Evolutionary conservation across 2,888 invertebrate species (phyloP).

Genomic region (Microdon myrmicae): DNA sequence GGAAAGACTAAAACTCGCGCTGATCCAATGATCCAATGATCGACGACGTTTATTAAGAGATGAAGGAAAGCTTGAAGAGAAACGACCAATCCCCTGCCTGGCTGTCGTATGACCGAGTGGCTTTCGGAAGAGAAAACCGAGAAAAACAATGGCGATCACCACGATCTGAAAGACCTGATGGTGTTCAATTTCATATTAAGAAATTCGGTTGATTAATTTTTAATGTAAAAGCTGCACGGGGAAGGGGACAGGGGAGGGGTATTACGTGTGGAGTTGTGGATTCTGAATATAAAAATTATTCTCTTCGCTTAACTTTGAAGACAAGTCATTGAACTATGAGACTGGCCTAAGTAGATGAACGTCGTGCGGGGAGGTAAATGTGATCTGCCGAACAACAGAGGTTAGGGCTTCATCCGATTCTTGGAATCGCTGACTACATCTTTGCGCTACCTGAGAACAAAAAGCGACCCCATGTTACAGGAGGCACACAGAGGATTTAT

Average conservation of each 20-base stretch:
- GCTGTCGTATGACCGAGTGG: not conserved
- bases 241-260: constrained; percentile 23
- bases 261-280: constrained; percentile 12
- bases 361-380: too few species aligned
- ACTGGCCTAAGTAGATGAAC: too few species aligned
- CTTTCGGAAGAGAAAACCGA: constrained; percentile 14
- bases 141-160: constrained; percentile 9
- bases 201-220: constrained; percentile 31
- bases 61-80: constrained; percentile 13
- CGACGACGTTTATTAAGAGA: too few species aligned
- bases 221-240: too few species aligned
- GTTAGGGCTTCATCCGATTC: too few species aligned
- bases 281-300: constrained; percentile 16
- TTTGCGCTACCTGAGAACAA: too few species aligned
- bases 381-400: too few species aligned
- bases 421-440: too few species aligned
- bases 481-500: too few species aligned
- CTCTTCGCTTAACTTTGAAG: constrained; percentile 8
- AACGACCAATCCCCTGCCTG: not conserved
- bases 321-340: constrained; percentile 20
- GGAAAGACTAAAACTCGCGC: too few species aligned
- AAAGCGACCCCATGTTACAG: too few species aligned
- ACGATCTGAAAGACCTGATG: not conserved
- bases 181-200: constrained; percentile 23
- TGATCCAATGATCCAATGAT: not conserved